Evolutionary conservation across 2,797 vertebrate genomes (phyloP).

Genomic region (Balearica regulorum): DNA sequence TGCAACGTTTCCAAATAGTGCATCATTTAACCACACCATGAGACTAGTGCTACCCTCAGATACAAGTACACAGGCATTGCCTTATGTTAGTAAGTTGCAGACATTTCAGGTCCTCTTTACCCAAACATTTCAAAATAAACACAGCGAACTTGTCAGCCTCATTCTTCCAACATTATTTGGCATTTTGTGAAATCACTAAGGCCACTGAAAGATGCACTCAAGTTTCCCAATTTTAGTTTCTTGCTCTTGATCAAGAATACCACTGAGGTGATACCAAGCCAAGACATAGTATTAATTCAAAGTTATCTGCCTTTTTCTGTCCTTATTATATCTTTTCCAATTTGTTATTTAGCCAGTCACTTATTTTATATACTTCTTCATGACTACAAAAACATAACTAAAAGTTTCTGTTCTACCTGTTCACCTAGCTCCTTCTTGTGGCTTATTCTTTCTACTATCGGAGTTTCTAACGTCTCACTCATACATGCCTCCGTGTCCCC

Average conservation of each 20-base stretch:
- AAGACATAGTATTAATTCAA: background rate
- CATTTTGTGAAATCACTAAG: background rate
- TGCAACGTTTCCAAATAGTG: background rate
- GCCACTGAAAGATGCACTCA: background rate
- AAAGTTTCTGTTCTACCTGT: background rate
- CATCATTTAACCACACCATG: background rate
- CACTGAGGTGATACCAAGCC: background rate
- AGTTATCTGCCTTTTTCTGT: background rate
- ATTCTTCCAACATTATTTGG: background rate
- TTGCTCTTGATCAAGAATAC: background rate
- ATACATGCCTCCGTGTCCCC: background rate
- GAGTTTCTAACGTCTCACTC: background rate
- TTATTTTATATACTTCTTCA: background rate
- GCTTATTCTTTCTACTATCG: background rate
- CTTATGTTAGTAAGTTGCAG: background rate
- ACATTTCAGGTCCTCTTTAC: background rate
- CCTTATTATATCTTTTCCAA: background rate
- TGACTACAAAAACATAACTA: background rate
- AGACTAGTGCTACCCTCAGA: background rate
- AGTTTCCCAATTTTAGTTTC: background rate
- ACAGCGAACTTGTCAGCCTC: background rate
- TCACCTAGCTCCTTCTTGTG: background rate
- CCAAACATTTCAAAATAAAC: background rate
- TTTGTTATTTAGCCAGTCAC: background rate
- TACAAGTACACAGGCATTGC: background rate